Evolutionary conservation across 2,888 invertebrate species (phyloP), one percentile per base, ranked within the genome.

Genomic region (Catocala sponsa): DNA sequence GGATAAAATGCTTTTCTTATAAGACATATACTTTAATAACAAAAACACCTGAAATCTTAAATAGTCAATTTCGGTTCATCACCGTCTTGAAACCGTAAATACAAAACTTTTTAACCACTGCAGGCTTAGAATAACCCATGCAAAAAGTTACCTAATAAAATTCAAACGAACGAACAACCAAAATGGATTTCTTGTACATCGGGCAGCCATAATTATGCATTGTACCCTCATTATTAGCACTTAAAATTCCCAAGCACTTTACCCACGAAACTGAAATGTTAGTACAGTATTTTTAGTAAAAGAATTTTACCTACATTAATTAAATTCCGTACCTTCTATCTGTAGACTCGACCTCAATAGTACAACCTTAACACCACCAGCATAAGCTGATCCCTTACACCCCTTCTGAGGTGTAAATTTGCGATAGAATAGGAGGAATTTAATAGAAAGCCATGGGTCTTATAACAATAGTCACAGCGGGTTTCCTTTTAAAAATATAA

Each of bases 231-330:
- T 84, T 80, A 81, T 73, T 72, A 75, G 70, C 78, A 78, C 78
- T 86, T 84, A 74, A 78, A 83, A 82, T 83, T 81, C 81, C 73
- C 59, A 70, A 81, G 72, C 76, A 77, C 71, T 78, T 77, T 71
- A 46, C 72, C 66, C 64, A 76, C 74, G 70, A 61, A 80, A 82
- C 81, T 76, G 62, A 68, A 81, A 85, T 79, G 80, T 76, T 80
- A 72, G 70, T 63, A 60, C 56, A 72, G 72, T 75, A 77, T 85
- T 80, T 84, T 80, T 72, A 72, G 67, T 76, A 72, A 81, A 85
- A 86, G 84, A 86, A 88, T 85, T 82, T 83, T 81, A 75, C 76
- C 78, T 76, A 83, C 85, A 88, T 85, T 89, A 89, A 89, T 90
- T 89, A 90, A 88, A 89, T 89, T 85, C 86, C 76, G 49, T 73